Base-by-base conservation (phyloP, 2,113 vertebrate genomes). In the Chitala chitala region DNA sequence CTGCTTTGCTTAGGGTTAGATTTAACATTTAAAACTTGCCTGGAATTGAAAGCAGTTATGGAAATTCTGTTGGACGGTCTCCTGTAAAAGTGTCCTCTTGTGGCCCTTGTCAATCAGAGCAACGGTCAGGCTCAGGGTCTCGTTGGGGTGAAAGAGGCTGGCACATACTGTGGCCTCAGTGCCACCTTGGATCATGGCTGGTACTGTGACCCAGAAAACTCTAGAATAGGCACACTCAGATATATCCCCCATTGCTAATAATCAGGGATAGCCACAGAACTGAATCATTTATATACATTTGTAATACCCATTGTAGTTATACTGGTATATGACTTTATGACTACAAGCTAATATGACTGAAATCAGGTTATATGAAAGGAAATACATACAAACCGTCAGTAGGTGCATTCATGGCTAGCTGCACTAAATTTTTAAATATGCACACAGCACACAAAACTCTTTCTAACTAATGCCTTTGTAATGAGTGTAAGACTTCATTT, bases 201-300 rank as follows among this genome's bases (percentile, higher is more conserved):
- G 71, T 22, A 73, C 61, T 17, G 71, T 64, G 9, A 73, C 71
- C 56, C 56, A 31, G 56, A 73, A 73, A 33, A 17, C 24, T 8
- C 71, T 73, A 2, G 9, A 72, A 50, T 38, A 54, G 3, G 38
- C 17, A 63, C 29, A 15, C 2, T n/a, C 7, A 63, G 33, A 20
- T 63, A 9, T 36, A 29, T 38, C 31, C 0, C 15, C 59, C 42
- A 29, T 46, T 6, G 20, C 3, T 4, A 68, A 2, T 22, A 31
- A 36, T 9, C n/a, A 26, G 40, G 36, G 31, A 65, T 22, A 65
- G 17, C 9, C 33, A 36, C 63, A 10, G 63, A 65, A 65, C 56
- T 12, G 26, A 56, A 6, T 29, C 10, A 33, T 15, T 33, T 59
- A 59, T n/a, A n/a, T n/a, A n/a, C n/a, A n/a, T n/a, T n/a, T n/a